A percentile compares a stretch with the other conserved stretches of the same genome.
phyloP scores from a whole-genome alignment of 2,888 invertebrate genomes.

The Sesia bembeciformis region DNA sequence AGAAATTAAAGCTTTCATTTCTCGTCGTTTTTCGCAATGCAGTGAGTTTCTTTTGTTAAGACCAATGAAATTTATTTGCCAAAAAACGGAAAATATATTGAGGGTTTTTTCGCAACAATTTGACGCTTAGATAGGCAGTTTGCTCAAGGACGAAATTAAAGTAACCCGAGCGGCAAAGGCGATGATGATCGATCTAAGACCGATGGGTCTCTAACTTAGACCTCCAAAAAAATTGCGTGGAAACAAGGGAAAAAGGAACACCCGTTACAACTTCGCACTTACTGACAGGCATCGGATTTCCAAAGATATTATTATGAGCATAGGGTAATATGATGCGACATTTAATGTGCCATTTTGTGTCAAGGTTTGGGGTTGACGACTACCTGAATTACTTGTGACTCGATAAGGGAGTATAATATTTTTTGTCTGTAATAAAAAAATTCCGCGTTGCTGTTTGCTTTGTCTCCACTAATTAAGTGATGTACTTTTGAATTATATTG shows the following conservation, averaged over 20 bases:
- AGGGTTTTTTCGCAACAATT: slow-evolving; percentile 16
- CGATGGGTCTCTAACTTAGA: neutral
- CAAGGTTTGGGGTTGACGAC: too few species aligned
- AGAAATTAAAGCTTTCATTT: neutral
- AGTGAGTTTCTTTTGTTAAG: neutral
- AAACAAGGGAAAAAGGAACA: neutral
- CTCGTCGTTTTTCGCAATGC: neutral
- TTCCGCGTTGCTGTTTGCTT: too few species aligned
- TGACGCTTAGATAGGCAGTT: slow-evolving; percentile 31
- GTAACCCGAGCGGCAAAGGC: slow-evolving; percentile 24
- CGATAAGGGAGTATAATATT: too few species aligned
- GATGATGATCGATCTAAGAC: slow-evolving; percentile 18
- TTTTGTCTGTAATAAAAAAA: too few species aligned
- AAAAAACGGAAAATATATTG: neutral
- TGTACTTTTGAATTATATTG: too few species aligned
- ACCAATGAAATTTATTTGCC: neutral
- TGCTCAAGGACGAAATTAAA: slow-evolving; percentile 39
- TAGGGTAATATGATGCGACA: too few species aligned
- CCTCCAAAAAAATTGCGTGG: neutral
- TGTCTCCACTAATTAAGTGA: too few species aligned
- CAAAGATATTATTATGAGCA: neutral
- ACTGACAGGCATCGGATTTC: neutral
- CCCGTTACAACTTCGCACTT: neutral
- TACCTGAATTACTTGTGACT: too few species aligned
- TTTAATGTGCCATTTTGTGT: too few species aligned